Base-by-base conservation (phyloP, 2,113 vertebrate species). In the Corydoras maculifer region DNA sequence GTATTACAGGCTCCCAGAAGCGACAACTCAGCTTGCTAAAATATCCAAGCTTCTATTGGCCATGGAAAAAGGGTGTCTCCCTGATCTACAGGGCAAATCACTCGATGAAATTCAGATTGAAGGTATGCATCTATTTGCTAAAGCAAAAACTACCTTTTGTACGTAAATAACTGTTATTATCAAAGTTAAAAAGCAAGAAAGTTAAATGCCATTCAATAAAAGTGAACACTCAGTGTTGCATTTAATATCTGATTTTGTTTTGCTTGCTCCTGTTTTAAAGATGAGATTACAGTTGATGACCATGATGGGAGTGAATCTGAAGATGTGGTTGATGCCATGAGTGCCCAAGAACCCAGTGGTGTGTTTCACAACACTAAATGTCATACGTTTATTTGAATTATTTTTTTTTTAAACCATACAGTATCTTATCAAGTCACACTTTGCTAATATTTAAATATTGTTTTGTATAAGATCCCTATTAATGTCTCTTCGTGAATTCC, bases 81-180 rank as follows among this genome's bases (percentile, higher is more conserved):
- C 73, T 0, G 55, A 7, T 11, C 80, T 80, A 0, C 29, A 85
- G 18, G 84, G 86, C 5, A 88, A 85, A 61, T 66, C 80, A 6
- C 49, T 86, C 0, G 68, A 85, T 69, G 82, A 87, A 53, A 84
- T 83, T 50, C 76, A 68, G 29, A 54, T 83, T 75, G 65, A 80
- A 80, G 82, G 82, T 86, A 71, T 63, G 81, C 50, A 62, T 66
- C 0, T 43, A 9, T 55, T 15, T 60, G 35, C 10, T 31, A 18
- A 50, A 65, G n/a, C 18, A 50, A 5, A 49, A 10, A 70, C 6
- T 25, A 10, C 15, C 48, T 51, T 29, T 12, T 60, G 8, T 31
- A 3, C 11, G 4, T 9, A 3, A 18, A 18, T 11, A 18, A 59
- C n/a, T 8, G 11, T 12, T 58, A n/a, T 9, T 49, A 4, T 57